Evolutionary conservation across 2,113 vertebrate species (phyloP).

Genomic region (Calypte anna): DNA sequence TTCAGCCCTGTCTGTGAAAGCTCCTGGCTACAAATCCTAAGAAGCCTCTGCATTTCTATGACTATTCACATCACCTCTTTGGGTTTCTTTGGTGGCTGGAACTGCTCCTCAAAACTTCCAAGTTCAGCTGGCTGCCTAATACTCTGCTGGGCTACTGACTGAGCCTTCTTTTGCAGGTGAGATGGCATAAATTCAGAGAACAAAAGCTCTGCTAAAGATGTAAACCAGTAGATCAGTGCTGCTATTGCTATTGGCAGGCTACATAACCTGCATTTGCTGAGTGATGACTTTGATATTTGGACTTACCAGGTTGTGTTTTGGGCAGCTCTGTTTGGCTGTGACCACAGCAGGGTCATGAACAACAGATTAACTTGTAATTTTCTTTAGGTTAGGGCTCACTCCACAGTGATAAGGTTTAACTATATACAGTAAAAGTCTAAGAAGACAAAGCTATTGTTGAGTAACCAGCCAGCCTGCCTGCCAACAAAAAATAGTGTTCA

Average conservation of each 20-base stretch:
- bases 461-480: fast-evolving
- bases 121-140: neutral
- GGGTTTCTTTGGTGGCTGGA: neutral
- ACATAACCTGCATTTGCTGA: neutral
- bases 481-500: neutral
- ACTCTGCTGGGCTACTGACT: neutral
- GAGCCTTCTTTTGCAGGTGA: neutral
- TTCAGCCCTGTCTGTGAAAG: neutral
- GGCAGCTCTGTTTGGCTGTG: neutral
- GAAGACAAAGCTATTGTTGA: fast-evolving
- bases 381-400: neutral
- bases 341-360: neutral
- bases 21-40: neutral
- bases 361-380: neutral
- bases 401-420: neutral
- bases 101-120: neutral
- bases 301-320: neutral
- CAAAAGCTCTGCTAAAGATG: neutral
- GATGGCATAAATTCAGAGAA: neutral
- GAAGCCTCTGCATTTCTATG: neutral
- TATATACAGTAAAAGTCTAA: fast-evolving
- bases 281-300: neutral
- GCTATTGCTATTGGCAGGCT: fast-evolving
- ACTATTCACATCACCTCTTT: neutral
- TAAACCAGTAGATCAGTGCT: neutral